A percentile compares a stretch with the other conserved stretches of the same genome.
phyloP scores from a whole-genome alignment of 2,113 vertebrate species.

The Oxygymnocypris stewartii region DNA sequence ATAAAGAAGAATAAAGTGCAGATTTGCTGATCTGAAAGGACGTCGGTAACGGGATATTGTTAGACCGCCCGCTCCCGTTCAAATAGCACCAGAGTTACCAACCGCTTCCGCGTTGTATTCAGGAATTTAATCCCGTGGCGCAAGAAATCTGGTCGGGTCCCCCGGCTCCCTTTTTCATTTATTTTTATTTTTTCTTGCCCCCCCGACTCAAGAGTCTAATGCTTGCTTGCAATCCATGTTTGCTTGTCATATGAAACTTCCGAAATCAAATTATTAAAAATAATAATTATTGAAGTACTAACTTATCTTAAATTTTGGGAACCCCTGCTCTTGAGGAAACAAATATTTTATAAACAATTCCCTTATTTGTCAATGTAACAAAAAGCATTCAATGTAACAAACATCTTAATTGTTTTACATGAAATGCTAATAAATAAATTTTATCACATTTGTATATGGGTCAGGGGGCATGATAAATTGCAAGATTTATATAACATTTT shows the following conservation, averaged over 20 bases:
- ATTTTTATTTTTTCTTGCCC: no score
- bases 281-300: background rate
- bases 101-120: no score
- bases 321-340: background rate
- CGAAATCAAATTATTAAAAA: background rate
- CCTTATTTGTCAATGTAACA: background rate
- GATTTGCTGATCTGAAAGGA: no score
- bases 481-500: background rate
- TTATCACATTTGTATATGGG: background rate
- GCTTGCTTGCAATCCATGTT: no score
- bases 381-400: background rate
- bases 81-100: no score
- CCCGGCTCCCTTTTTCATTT: no score
- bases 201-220: no score
- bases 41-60: no score
- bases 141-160: no score
- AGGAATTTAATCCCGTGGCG: no score
- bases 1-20: no score
- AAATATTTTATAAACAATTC: background rate
- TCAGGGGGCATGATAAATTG: background rate
- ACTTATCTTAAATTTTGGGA: background rate
- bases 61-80: no score
- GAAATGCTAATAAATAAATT: background rate
- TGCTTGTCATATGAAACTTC: background rate
- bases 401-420: background rate